Conservation (phyloP, 2,797 vertebrate genomes). For the Erpetoichthys calabaricus region DNA sequence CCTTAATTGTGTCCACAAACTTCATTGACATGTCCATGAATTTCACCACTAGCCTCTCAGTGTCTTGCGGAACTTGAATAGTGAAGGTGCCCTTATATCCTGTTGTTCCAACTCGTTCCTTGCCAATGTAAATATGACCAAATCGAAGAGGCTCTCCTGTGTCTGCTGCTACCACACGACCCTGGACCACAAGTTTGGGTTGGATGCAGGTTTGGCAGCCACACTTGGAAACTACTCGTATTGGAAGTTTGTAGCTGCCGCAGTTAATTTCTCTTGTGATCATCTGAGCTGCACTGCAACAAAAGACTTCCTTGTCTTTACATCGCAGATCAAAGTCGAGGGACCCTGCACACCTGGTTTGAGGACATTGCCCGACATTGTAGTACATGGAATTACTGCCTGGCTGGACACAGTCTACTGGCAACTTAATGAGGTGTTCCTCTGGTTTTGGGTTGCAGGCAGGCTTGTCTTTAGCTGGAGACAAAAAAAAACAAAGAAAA, state of each 20-base stretch:
- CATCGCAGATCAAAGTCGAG: constrained; percentile 50
- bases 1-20: constrained; percentile 70
- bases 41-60: constrained; percentile 69
- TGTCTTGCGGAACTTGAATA: constrained; percentile 62
- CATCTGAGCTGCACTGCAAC: constrained; percentile 66
- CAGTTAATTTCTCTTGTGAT: constrained; percentile 60
- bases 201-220: constrained; percentile 68
- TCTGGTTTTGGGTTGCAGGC: constrained; percentile 63
- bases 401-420: constrained; percentile 59
- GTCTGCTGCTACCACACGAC: constrained; percentile 66
- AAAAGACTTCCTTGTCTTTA: constrained; percentile 46
- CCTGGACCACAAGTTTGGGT: constrained; percentile 66
- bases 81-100: constrained; percentile 86
- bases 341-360: constrained; percentile 53
- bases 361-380: constrained; percentile 68
- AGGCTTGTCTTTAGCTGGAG: constrained; percentile 56
- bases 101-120: constrained; percentile 69
- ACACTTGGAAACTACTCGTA: constrained; percentile 67
- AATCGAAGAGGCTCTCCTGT: constrained; percentile 73
- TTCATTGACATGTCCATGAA: constrained; percentile 71
- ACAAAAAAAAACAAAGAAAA: constrained; percentile 13
- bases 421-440: constrained; percentile 66
- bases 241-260: constrained; percentile 57
- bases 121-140: constrained; percentile 72
- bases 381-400: constrained; percentile 56